Evolutionary conservation across 2,113 vertebrate species (phyloP), one percentile per base, ranked within the genome.

Genomic region (Ardeotis arabs): DNA sequence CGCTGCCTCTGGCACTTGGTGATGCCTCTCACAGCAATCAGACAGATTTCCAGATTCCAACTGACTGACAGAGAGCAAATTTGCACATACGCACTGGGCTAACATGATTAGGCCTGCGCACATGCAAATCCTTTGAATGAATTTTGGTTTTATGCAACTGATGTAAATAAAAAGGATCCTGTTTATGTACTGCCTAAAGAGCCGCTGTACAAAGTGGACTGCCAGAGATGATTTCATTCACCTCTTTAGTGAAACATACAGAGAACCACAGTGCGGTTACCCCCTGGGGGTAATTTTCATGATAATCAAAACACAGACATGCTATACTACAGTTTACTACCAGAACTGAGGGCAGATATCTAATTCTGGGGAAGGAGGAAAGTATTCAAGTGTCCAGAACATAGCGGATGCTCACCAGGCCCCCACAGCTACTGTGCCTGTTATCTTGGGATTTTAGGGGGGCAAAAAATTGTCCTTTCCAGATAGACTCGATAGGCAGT

Each of bases 71-170:
- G 85, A 83, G 75, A 83, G 59, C 45, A 84, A 87, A 88, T 94
- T 93, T 95, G 95, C 79, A 90, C 90, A 80, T 74, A 63, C 86
- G 79, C 4, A 2, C 90, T 80, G 83, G 85, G 69, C 83, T 95
- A 63, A 92, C 95, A 59, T 89, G 95, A 97, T 95, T 89, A 90
- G 89, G 79, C 94, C 91, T 95, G 96, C 3, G 11, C 93, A 70
- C 86, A 89, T 95, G 93, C 84, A 97, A 97, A 96, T 91, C 84
- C 81, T 89, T 72, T 76, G 77, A 89, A 91, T 87, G 89, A 94
- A 89, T 96, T 94, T 92, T 90, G 81, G 81, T 20, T 95, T 94
- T 87, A 64, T 93, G 66, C 70, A 95, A 80, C 91, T 85, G 91
- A 94, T 4, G 55, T 93, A 93, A 96, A 93, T 81, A 87, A 85